Base-by-base conservation (phyloP, 2,113 vertebrate genomes). In the Vidua chalybeata region DNA sequence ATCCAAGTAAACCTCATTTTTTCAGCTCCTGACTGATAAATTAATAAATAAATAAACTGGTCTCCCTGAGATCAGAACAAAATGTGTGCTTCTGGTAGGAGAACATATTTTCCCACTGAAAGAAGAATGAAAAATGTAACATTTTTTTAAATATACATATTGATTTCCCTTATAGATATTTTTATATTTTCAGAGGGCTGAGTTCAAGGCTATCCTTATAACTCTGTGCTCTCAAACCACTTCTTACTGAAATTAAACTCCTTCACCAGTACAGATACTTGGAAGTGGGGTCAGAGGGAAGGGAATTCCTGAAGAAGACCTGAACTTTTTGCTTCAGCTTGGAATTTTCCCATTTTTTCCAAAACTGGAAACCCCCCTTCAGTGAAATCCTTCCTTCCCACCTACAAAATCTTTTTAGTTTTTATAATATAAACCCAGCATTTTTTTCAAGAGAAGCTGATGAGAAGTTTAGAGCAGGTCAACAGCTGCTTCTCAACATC, bases 71-170 rank as follows among this genome's bases (percentile, higher is more conserved):
- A 63, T 7, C 37, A 63, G 22, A 71, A 20, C 4, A 3, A 2
- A 7, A 20, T 45, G 24, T 69, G 17, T 46, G 31, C 8, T 69
- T 55, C 54, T 26, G 13, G 19, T 14, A 31, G 46, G 19, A 79
- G 15, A 81, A 31, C 0, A 2, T 3, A 11, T 77, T 43, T 85
- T 39, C n/a, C 4, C 6, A 13, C 12, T n/a, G 22, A 69, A 55
- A 3, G 18, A 7, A 61, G 7, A 64, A 0, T 39, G 12, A 2
- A 75, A 71, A 59, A 28, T 8, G 31, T 11, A 2, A 13, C 0
- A 0, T 27, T 45, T 58, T 56, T 1, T 7, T 7, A 13, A 39
- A 41, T 20, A 33, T 1, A 18, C 0, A 0, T 3, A 33, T n/a
- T 17, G 11, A 30, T 52, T 46, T 33, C 3, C n/a, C 71, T 17